These are phyloP conservation scores for Helogale parvula DNA, from an alignment of 2,113 vertebrate species.

Conservation along the genomic window DNA sequence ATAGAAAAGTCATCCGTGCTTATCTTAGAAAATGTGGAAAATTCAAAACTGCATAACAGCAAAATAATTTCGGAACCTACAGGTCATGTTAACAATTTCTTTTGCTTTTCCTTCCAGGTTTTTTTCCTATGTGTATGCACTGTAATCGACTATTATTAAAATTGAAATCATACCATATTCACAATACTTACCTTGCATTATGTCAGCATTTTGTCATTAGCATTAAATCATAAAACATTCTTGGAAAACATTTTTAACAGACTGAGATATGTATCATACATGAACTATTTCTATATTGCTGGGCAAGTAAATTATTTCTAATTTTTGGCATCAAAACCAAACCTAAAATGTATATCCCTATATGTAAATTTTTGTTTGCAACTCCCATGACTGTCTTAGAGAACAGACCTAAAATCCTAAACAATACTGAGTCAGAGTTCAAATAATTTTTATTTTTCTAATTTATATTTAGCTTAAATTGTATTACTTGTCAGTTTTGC, in stretches of 20 bases:
- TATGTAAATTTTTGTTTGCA: neutral
- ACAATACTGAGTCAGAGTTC: neutral
- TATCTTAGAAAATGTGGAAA: neutral
- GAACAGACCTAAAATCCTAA: neutral
- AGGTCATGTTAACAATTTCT: neutral
- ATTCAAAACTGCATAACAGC: neutral
- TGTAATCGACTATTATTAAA: neutral
- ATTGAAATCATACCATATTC: neutral
- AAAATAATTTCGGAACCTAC: neutral
- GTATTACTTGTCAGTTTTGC: neutral
- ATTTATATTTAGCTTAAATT: neutral
- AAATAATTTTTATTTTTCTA: neutral
- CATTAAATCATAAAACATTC: neutral
- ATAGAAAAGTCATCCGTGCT: neutral
- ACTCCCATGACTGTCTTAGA: neutral
- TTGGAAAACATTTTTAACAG: slow-evolving; percentile 8
- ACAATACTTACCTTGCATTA: neutral
- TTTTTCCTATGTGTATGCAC: neutral
- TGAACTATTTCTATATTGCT: neutral
- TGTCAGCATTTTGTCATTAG: neutral
- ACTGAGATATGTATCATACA: neutral
- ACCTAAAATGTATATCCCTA: neutral
- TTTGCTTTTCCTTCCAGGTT: neutral
- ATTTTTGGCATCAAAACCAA: neutral
- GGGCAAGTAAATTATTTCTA: neutral